Percentiles rank a stretch among this genome's conserved stretches.
Evolutionary conservation across 2,888 invertebrate genomes (phyloP).

Genomic region (Pandemis heparana): DNA sequence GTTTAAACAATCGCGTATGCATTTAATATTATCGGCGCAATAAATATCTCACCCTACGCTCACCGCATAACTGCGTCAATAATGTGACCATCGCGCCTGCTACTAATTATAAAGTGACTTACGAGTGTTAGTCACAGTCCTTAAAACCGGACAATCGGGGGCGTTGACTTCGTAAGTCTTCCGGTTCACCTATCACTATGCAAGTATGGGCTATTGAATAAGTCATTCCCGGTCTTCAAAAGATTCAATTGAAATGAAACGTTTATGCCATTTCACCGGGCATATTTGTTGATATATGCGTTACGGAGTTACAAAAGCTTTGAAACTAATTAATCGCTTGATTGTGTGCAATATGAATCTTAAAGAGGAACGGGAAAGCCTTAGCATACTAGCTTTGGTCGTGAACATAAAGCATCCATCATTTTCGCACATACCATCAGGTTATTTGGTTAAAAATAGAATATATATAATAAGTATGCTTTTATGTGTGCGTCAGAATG

Average conservation of each 20-base stretch:
- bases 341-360: background rate
- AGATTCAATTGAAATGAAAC: background rate
- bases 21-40: conserved; percentile 14
- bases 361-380: background rate
- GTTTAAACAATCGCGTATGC: background rate
- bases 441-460: background rate
- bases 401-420: background rate
- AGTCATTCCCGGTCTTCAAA: conserved; percentile 17
- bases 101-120: conserved; percentile 32
- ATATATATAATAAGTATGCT: background rate
- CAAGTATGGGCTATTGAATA: conserved; percentile 27
- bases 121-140: conserved; percentile 39
- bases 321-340: background rate
- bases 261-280: too few relatives aligned
- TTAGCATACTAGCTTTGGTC: background rate
- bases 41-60: conserved; percentile 17
- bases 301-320: background rate
- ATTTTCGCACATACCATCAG: background rate
- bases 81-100: conserved; percentile 27
- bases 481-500: background rate
- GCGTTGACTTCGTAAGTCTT: conserved; percentile 42
- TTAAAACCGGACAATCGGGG: conserved; percentile 40
- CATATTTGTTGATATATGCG: background rate
- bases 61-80: conserved; percentile 20
- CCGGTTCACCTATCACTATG: conserved; percentile 42